Percentiles rank a stretch among this genome's conserved stretches.
Evolutionary conservation across 2,888 invertebrate genomes (phyloP).

Genomic region (Leptinotarsa haldemani): DNA sequence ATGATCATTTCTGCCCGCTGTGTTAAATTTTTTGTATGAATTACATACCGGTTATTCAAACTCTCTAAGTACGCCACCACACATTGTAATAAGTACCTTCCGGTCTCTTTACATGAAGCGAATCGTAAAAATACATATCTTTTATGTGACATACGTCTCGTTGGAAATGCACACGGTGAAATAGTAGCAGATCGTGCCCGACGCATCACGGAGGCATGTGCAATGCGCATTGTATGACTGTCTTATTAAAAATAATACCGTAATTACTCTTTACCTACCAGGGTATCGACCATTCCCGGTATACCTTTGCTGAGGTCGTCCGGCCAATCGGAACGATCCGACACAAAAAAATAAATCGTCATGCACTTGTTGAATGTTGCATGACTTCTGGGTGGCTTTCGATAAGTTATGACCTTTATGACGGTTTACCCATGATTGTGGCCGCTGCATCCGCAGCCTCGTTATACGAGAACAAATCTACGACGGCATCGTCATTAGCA

Average conservation of each 20-base stretch:
- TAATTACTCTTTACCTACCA: slow-evolving; percentile 50
- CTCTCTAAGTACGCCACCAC: background rate
- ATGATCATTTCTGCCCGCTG: too few relatives aligned
- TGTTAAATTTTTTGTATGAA: too few relatives aligned
- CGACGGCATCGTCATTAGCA: slow-evolving; percentile 29
- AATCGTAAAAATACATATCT: background rate
- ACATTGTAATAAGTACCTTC: background rate
- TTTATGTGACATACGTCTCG: slow-evolving; percentile 12
- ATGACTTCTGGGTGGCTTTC: slow-evolving; percentile 57
- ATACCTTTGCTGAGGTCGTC: slow-evolving; percentile 35
- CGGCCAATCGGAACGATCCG: slow-evolving; percentile 45
- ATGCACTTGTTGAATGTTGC: slow-evolving; percentile 59
- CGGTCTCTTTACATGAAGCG: slow-evolving; percentile 3
- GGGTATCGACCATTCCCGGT: slow-evolving; percentile 51
- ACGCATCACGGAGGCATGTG: slow-evolving; percentile 39
- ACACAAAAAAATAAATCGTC: slow-evolving; percentile 46
- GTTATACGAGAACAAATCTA: slow-evolving; percentile 37
- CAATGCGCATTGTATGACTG: slow-evolving; percentile 53
- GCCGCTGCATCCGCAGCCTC: slow-evolving; percentile 32
- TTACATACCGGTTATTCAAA: background rate
- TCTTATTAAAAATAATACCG: slow-evolving; percentile 53
- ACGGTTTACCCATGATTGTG: slow-evolving; percentile 43
- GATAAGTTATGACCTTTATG: slow-evolving; percentile 55
- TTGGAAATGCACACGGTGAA: background rate
- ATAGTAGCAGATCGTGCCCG: slow-evolving; percentile 8